phyloP scores from a whole-genome alignment of 2,113 vertebrate species.

The Cheilinus undulatus region DNA sequence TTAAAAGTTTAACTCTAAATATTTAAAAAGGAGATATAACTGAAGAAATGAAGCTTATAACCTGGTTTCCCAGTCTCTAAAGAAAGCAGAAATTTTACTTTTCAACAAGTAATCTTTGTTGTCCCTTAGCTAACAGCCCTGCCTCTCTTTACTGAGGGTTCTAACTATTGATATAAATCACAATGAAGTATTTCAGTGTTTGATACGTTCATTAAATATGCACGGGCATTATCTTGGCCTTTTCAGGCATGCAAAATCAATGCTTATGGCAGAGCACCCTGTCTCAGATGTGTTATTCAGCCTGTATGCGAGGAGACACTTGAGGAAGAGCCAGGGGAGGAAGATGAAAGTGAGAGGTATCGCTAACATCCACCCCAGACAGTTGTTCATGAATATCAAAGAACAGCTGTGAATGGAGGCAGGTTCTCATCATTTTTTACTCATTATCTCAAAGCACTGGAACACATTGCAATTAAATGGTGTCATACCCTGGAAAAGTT shows the following conservation, averaged over 20 bases:
- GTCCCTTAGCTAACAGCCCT: slow-evolving; percentile 16
- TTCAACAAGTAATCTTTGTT: slow-evolving; percentile 47
- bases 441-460: slow-evolving; percentile 72
- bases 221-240: slow-evolving; percentile 68
- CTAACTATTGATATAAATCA: slow-evolving; percentile 55
- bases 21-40: neutral
- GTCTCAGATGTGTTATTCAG: slow-evolving; percentile 77
- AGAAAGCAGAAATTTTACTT: slow-evolving; percentile 3
- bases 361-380: slow-evolving; percentile 83
- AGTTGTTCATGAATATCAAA: slow-evolving; percentile 90
- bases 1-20: neutral
- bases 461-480: slow-evolving; percentile 72
- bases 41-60: neutral
- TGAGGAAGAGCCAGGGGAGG: slow-evolving; percentile 80
- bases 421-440: slow-evolving; percentile 73
- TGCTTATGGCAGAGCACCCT: slow-evolving; percentile 61
- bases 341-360: slow-evolving; percentile 85
- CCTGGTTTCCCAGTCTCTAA: neutral
- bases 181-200: slow-evolving; percentile 60
- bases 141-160: slow-evolving; percentile 8
- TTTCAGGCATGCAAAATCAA: slow-evolving; percentile 74
- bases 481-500: slow-evolving; percentile 67
- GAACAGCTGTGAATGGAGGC: slow-evolving; percentile 82
- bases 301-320: slow-evolving; percentile 77
- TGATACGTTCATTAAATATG: slow-evolving; percentile 72